Conservation (phyloP, 2,797 vertebrate species). For the Staurois parvus region DNA sequence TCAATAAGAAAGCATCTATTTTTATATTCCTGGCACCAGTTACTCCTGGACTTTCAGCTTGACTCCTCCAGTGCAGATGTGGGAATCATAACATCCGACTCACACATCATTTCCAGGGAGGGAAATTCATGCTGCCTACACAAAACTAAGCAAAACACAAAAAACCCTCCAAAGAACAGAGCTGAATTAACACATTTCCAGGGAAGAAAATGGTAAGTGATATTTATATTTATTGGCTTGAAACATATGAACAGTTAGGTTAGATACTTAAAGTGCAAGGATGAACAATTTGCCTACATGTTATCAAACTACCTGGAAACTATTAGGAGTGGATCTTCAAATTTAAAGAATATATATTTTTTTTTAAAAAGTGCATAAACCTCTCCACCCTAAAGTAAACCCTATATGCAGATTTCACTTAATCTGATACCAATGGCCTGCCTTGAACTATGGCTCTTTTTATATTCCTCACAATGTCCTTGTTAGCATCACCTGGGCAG, state of each 20-base stretch:
- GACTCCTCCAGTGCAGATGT: constrained; percentile 55
- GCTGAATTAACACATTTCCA: constrained; percentile 14
- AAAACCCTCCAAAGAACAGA: constrained; percentile 2
- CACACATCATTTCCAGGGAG: constrained; percentile 60
- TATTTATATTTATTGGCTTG: background rate
- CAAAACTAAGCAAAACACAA: constrained; percentile 38
- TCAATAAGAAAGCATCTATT: constrained; percentile 46
- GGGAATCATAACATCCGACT: constrained; percentile 61
- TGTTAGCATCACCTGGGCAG: no score
- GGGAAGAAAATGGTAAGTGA: constrained; percentile 13
- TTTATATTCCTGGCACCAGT: constrained; percentile 41
- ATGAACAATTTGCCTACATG: no score
- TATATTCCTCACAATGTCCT: no score
- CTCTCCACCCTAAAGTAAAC: no score
- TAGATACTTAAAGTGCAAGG: no score
- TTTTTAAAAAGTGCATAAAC: no score
- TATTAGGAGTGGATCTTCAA: no score
- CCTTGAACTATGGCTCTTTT: no score
- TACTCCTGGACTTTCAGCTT: constrained; percentile 43
- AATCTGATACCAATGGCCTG: no score
- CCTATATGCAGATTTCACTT: no score
- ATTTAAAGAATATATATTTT: no score
- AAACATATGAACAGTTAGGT: background rate
- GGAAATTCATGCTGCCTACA: constrained; percentile 56
- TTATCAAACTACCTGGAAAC: no score